Percentiles rank a stretch among this genome's conserved stretches.
Evolutionary conservation across 2,797 vertebrate species (phyloP).

Genomic region (Falco naumanni): DNA sequence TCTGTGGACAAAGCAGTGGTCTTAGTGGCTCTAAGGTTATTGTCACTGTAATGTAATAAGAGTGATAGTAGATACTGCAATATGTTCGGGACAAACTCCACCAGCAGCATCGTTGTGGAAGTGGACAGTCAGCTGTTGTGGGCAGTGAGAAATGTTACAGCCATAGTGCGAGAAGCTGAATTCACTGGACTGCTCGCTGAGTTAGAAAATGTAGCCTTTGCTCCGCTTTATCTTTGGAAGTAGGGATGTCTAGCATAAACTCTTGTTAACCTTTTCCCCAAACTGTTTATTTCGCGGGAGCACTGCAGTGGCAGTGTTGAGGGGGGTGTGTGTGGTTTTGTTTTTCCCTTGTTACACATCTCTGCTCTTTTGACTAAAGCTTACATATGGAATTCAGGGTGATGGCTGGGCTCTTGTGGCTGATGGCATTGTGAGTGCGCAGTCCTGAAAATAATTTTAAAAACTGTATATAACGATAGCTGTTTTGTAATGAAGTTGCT

Average conservation of each 20-base stretch:
- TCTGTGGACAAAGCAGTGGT: background rate
- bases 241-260: background rate
- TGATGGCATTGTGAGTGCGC: rapidly evolving
- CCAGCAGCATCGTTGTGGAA: background rate
- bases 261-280: background rate
- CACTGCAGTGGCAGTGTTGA: background rate
- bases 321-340: background rate
- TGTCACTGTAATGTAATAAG: rapidly evolving
- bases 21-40: background rate
- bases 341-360: background rate
- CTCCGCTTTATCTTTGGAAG: background rate
- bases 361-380: background rate
- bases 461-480: no score
- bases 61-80: rapidly evolving
- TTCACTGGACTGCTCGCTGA: background rate
- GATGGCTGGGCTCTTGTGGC: background rate
- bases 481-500: background rate
- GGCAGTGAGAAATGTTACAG: rapidly evolving
- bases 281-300: background rate
- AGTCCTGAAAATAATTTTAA: background rate
- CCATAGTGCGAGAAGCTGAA: background rate
- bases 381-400: background rate
- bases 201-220: constrained; percentile 22
- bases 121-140: rapidly evolving
- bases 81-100: rapidly evolving